Percentiles rank a stretch among this genome's conserved stretches.
Evolutionary conservation across 2,113 vertebrate genomes (phyloP).

Genomic region (Turnix velox): DNA sequence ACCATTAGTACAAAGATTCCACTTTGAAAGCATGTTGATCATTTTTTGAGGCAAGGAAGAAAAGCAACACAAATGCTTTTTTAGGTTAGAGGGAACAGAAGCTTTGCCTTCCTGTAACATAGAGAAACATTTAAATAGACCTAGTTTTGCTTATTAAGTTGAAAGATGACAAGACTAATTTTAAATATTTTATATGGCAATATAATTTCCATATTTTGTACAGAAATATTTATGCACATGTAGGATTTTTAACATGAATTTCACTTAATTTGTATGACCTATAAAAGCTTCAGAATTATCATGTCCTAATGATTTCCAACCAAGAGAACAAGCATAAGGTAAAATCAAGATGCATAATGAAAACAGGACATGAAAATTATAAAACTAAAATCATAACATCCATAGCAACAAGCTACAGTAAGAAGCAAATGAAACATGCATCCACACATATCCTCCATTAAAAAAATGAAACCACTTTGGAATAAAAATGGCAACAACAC

Average conservation of each 20-base stretch:
- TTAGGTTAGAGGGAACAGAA: not conserved
- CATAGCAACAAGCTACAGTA: not conserved
- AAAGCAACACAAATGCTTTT: constrained; percentile 6
- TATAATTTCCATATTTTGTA: not conserved
- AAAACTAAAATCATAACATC: not conserved
- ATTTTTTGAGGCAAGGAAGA: not conserved
- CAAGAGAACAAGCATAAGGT: not conserved
- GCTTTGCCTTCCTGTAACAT: not conserved
- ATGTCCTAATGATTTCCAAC: not conserved
- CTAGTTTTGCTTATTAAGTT: not conserved
- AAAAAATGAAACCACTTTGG: not conserved
- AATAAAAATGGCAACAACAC: not conserved
- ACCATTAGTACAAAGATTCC: not conserved
- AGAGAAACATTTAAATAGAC: not conserved
- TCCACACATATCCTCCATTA: not conserved
- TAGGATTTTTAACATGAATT: not conserved
- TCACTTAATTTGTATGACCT: not conserved
- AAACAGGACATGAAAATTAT: not conserved
- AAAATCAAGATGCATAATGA: not conserved
- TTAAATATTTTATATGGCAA: constrained; percentile 1
- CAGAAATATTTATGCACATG: not conserved
- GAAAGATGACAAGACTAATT: not conserved
- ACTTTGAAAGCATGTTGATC: not conserved
- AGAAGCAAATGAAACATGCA: not conserved
- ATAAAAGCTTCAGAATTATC: not conserved